A percentile compares a stretch with the other conserved stretches of the same genome.
These are phyloP conservation scores for Antedon mediterranea DNA, from an alignment of 53 echinoderm and acorn worm species.

Conservation along the genomic window DNA sequence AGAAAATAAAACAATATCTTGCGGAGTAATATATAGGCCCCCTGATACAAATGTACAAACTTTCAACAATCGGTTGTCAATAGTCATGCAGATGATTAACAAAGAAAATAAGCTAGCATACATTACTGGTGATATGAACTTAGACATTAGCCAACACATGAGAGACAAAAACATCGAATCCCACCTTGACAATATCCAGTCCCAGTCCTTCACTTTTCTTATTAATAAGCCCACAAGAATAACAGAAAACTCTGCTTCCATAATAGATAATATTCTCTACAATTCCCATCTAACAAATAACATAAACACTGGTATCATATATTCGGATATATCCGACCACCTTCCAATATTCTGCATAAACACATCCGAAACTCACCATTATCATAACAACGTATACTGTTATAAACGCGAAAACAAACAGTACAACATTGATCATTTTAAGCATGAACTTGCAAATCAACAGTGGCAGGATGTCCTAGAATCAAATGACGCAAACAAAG, in stretches of 20 bases:
- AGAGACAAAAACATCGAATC: background rate
- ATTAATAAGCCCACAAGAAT: background rate
- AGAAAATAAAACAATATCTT: background rate
- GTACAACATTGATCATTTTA: background rate
- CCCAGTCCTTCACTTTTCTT: background rate
- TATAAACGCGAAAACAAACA: background rate
- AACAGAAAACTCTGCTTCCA: background rate
- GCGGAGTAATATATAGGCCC: background rate
- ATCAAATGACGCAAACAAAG: background rate
- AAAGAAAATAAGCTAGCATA: background rate
- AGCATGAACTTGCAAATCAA: background rate
- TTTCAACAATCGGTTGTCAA: background rate
- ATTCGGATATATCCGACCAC: background rate
- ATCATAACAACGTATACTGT: no score
- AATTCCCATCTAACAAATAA: background rate
- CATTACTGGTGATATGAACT: background rate
- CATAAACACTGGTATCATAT: background rate
- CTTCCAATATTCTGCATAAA: background rate
- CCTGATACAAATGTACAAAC: background rate
- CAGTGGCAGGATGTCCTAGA: background rate
- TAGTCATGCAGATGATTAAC: background rate
- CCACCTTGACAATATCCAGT: background rate
- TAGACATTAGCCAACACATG: background rate
- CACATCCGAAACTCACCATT: background rate
- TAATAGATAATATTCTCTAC: background rate